Base-by-base conservation (phyloP, 2,888 invertebrate species). In the Xestia sexstrigata region DNA sequence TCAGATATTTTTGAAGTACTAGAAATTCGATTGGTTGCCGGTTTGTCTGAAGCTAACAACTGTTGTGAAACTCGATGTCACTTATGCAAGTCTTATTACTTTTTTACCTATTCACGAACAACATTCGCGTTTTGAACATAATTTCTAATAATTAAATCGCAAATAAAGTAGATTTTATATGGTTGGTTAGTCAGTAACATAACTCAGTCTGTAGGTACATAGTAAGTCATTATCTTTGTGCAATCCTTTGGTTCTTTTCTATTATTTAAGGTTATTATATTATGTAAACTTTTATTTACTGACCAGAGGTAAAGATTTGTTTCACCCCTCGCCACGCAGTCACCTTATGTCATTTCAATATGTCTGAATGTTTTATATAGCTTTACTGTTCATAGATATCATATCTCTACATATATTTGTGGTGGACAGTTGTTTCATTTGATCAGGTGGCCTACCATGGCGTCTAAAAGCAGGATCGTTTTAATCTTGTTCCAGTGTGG, bases 101-200 rank as follows among this genome's bases (percentile, higher is more conserved):
- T 84, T n/a, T 78, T 72, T 70, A 79, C 63, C 52, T 86, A 66
- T 66, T 78, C 79, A 85, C 70, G 26, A 71, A 66, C 49, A 78
- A 84, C 69, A 73, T 74, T 76, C 69, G 58, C 73, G 47, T 76
- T 87, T 80, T 79, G 52, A 68, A 87, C 26, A 86, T 78, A 65
- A 55, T 65, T 35, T 45, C 17, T 72, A 71, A 55, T 58, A 47
- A 58, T 66, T 15, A 70, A 84, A 82, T 85, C 76, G 83, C 88
- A 86, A 88, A 78, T 90, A 88, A 83, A 80, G 88, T 92, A 92
- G 92, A 91, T 92, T 92, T 92, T 91, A 91, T 92, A 92, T 91
- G 86, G 89, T 91, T 88, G 89, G 84, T 84, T 81, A 89, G 87
- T 85, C 75, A 87, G 83, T 90, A 82, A 89, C 75, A 80, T 87